Evolutionary conservation across 2,888 invertebrate genomes (phyloP).

Genomic region (Orchesellides sinensis): DNA sequence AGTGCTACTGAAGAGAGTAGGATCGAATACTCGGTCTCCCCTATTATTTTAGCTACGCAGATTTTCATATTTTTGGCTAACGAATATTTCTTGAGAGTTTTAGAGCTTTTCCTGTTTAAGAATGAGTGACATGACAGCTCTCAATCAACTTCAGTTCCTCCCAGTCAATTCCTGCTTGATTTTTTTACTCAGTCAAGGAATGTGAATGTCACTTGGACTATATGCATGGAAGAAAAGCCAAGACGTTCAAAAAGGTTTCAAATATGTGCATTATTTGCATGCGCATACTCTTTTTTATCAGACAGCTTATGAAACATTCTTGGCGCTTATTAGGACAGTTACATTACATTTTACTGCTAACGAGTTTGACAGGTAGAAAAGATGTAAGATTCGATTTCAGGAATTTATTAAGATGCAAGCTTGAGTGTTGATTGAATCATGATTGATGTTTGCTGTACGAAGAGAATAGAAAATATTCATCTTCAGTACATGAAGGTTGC

Average conservation of each 20-base stretch:
- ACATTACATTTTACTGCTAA: constrained; percentile 44
- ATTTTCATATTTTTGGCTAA: constrained; percentile 30
- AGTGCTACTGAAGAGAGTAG: too few relatives aligned
- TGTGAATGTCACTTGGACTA: constrained; percentile 4
- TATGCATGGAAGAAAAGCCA: neutral
- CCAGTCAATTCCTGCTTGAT: constrained; percentile 52
- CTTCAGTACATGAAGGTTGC: too few relatives aligned
- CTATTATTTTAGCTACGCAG: constrained; percentile 19
- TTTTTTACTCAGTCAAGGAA: constrained; percentile 20
- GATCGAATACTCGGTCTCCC: too few relatives aligned
- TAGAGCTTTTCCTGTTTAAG: constrained; percentile 54
- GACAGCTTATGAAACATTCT: constrained; percentile 27
- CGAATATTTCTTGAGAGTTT: constrained; percentile 40
- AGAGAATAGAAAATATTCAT: too few relatives aligned
- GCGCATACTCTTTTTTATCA: neutral
- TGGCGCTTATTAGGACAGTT: constrained; percentile 55
- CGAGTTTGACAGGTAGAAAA: constrained; percentile 55
- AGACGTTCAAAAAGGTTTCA: neutral
- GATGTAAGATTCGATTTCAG: constrained; percentile 54
- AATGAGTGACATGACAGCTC: constrained; percentile 66
- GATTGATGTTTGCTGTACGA: constrained; percentile 48
- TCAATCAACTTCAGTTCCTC: constrained; percentile 65
- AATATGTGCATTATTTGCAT: neutral
- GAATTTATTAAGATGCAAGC: constrained; percentile 51
- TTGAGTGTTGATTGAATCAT: constrained; percentile 48